Evolutionary conservation across 92 coral and sea anemone genomes (phyloP).

Genomic region (Porites divaricata): DNA sequence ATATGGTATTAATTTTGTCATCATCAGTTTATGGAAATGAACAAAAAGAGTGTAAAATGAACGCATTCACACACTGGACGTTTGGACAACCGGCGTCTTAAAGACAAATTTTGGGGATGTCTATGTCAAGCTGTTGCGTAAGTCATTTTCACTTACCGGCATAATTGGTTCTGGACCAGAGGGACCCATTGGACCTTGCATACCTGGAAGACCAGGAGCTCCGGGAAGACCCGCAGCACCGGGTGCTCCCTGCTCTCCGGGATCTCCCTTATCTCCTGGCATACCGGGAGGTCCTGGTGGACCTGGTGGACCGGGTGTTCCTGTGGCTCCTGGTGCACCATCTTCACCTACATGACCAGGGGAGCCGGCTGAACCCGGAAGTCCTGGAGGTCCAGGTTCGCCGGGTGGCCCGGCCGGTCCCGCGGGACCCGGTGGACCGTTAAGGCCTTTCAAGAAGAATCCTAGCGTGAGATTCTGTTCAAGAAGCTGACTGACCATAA

Average conservation of each 20-base stretch:
- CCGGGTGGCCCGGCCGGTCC: conserved; percentile 98
- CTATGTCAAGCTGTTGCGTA: neutral
- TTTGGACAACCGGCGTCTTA: neutral
- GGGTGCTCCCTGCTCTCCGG: conserved; percentile 99
- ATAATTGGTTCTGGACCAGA: conserved; percentile 96
- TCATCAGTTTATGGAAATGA: no score
- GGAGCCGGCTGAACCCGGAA: conserved; percentile 92
- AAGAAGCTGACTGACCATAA: conserved; percentile 99
- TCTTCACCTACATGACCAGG: conserved; percentile 99
- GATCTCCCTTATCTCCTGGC: conserved; percentile 99
- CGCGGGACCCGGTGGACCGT: conserved; percentile 99
- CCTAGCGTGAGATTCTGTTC: conserved; percentile 99
- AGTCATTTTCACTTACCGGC: conserved; percentile 79
- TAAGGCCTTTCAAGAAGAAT: conserved; percentile 99
- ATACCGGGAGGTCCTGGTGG: conserved; percentile 99
- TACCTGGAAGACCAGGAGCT: conserved; percentile 99
- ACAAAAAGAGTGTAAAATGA: no score
- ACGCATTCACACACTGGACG: no score
- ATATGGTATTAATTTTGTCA: no score
- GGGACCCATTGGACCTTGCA: conserved; percentile 93
- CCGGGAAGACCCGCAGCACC: conserved; percentile 99
- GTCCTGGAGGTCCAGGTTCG: conserved; percentile 94
- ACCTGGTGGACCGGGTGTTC: conserved; percentile 98
- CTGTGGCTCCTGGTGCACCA: conserved; percentile 99
- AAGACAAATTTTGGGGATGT: neutral